Percentiles rank a stretch among this genome's conserved stretches.
Conservation (phyloP, 2,888 invertebrate species). For the Salticus scenicus region DNA sequence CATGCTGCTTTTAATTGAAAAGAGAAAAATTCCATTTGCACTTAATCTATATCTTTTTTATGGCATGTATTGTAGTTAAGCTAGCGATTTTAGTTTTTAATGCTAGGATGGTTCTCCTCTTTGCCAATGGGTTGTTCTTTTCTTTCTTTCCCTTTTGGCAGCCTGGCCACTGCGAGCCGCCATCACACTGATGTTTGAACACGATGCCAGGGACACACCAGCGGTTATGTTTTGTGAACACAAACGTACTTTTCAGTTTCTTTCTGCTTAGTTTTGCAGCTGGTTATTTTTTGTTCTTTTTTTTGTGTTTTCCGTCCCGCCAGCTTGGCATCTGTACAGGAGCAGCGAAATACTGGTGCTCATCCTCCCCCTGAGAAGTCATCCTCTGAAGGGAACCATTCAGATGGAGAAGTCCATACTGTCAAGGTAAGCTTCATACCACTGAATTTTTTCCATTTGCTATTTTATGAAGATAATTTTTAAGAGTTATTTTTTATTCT, state of each 20-base stretch:
- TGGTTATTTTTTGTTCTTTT: conserved; percentile 60
- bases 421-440: conserved; percentile 64
- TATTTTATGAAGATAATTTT: too few species aligned
- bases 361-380: conserved; percentile 76
- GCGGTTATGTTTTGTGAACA: conserved; percentile 66
- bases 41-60: conserved; percentile 36
- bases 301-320: conserved; percentile 55
- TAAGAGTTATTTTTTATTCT: too few species aligned
- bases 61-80: conserved; percentile 54
- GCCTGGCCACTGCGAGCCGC: conserved; percentile 68
- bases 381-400: conserved; percentile 71
- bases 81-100: conserved; percentile 63
- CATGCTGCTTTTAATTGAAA: conserved; percentile 28
- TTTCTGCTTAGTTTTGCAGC: conserved; percentile 66
- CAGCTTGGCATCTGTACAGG: conserved; percentile 96
- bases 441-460: too few species aligned
- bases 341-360: conserved; percentile 81
- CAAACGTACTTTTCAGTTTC: conserved; percentile 61
- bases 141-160: conserved; percentile 65
- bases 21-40: conserved; percentile 36
- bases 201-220: conserved; percentile 67
- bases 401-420: conserved; percentile 69
- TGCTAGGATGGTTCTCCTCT: conserved; percentile 65
- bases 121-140: conserved; percentile 69
- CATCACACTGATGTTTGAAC: conserved; percentile 70